Evolutionary conservation across 2,113 vertebrate species (phyloP).

Genomic region (Limanda limanda): DNA sequence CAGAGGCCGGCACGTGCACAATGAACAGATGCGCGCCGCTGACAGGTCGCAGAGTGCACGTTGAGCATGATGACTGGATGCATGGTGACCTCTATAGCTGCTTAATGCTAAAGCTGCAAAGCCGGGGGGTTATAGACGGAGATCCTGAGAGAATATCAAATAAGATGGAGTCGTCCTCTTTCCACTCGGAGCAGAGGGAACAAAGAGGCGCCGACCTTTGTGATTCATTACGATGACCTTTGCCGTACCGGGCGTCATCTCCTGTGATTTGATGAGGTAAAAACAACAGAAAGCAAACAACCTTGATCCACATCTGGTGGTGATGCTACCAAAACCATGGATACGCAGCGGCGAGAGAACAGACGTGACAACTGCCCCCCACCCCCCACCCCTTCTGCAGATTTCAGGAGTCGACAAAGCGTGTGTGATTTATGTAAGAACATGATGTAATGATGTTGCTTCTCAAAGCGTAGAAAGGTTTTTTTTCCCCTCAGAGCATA

Average conservation of each 20-base stretch:
- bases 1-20: not conserved
- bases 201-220: not conserved
- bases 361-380: constrained; percentile 40
- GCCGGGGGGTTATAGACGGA: constrained; percentile 6
- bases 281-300: constrained; percentile 6
- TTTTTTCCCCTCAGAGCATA: constrained; percentile 39
- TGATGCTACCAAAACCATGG: constrained; percentile 9
- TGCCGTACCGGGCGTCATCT: not conserved
- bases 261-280: not conserved
- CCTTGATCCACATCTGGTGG: constrained; percentile 53
- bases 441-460: constrained; percentile 66
- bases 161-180: constrained; percentile 20
- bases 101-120: constrained; percentile 58
- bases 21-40: constrained; percentile 36
- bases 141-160: constrained; percentile 23
- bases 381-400: constrained; percentile 29
- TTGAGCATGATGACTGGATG: constrained; percentile 36
- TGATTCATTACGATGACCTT: too few species aligned
- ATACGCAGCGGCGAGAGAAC: not conserved
- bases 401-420: constrained; percentile 44
- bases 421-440: constrained; percentile 68
- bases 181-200: constrained; percentile 2
- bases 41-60: constrained; percentile 32
- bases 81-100: constrained; percentile 50
- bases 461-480: constrained; percentile 57